Conservation (phyloP, 1,140 invertebrate genomes). For the Plodia interpunctella region DNA sequence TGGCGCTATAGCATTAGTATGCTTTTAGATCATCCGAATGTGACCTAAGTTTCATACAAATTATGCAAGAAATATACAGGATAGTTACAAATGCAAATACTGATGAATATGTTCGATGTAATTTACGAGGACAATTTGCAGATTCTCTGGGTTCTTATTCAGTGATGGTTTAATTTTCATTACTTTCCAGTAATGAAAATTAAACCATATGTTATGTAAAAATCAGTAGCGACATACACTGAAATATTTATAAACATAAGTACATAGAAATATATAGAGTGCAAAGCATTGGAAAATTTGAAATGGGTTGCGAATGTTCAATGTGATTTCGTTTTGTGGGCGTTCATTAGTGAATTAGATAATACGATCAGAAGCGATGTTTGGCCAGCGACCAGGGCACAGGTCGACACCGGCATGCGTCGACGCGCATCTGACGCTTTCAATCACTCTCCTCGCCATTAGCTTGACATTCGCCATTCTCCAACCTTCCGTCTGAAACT, state of each 20-base stretch:
- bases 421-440: conserved; percentile 46
- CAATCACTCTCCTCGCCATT: conserved; percentile 39
- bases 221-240: too few species aligned
- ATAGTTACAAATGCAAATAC: not conserved
- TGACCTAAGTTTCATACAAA: too few species aligned
- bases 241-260: too few species aligned
- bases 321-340: not conserved
- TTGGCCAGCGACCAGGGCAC: conserved; percentile 46
- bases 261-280: too few species aligned
- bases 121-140: too few species aligned
- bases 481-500: conserved; percentile 18
- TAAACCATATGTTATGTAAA: too few species aligned
- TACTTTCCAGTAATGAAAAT: too few species aligned
- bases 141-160: too few species aligned
- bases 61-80: not conserved
- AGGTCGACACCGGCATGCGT: conserved; percentile 45
- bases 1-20: conserved; percentile 20
- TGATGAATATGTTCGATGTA: too few species aligned
- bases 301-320: not conserved
- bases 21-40: too few species aligned
- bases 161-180: too few species aligned
- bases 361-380: conserved; percentile 55
- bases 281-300: not conserved
- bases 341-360: conserved; percentile 39
- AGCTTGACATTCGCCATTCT: conserved; percentile 12